Evolutionary conservation across 2,113 vertebrate species (phyloP), one percentile per base, ranked within the genome.

Genomic region (Ciconia stormi): DNA sequence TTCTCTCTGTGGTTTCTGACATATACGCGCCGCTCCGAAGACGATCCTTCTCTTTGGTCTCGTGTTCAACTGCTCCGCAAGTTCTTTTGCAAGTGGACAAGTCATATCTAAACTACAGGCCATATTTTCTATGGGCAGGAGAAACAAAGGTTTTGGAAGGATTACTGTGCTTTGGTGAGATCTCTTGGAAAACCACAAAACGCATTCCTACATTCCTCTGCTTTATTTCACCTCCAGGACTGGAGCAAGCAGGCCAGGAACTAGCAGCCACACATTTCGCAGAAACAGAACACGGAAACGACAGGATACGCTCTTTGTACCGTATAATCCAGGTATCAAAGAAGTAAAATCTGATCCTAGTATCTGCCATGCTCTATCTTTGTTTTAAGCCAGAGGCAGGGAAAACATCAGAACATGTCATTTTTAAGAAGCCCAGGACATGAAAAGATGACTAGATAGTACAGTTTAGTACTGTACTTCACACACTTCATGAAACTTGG

Each of bases 11-110:
- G 50, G 26, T 86, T 85, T 85, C 86, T 87, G 89, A 89, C 36
- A 74, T 2, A 62, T 4, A 73, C 0, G 0, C 0, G 0, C 36
- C 0, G 0, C 53, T 82, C 70, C 7, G 1, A 79, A 65, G 71
- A 87, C 0, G 6, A 89, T 36, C 42, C 46, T 85, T 78, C 38
- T 70, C 82, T 85, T 88, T 59, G 67, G 89, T 90, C 82, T 83
- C 36, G 21, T 10, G 38, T 59, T 93, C 50, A 77, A 77, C 74
- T 47, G n/a, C 74, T 79, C 78, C 12, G 4, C n/a, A 69, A 93
- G 61, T 46, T 58, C 62, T 74, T 80, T 59, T 91, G 78, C 74
- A 86, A 88, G 52, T 56, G 47, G 59, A 50, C 47, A 94, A 92
- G 66, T 46, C 40, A 14, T 87, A 95, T 89, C 95, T 95, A 94